Percentiles rank a stretch among this genome's conserved stretches.
Evolutionary conservation across 1,140 invertebrate genomes (phyloP).

Genomic region (Aleiodes sp.): DNA sequence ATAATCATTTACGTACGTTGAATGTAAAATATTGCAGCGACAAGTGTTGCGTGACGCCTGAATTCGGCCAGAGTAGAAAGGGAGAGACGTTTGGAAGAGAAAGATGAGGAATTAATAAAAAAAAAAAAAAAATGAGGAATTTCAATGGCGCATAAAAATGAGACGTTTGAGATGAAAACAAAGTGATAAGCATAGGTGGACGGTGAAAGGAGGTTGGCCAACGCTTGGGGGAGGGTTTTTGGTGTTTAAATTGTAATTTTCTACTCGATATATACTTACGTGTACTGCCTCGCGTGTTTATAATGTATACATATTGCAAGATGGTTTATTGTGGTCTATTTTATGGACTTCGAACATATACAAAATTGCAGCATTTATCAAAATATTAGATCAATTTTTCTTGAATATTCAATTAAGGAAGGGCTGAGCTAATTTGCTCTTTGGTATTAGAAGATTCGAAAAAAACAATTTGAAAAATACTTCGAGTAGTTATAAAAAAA

Average conservation of each 20-base stretch:
- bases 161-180: constrained; percentile 66
- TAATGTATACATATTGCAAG: constrained; percentile 65
- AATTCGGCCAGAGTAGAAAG: background rate
- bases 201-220: constrained; percentile 42
- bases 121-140: constrained; percentile 49
- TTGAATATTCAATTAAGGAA: constrained; percentile 40
- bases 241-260: constrained; percentile 67
- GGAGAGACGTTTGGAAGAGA: background rate
- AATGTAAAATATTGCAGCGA: constrained; percentile 16
- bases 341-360: constrained; percentile 3
- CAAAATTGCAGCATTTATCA: constrained; percentile 27
- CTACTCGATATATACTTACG: constrained; percentile 50
- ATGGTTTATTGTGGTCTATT: constrained; percentile 40
- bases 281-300: constrained; percentile 57
- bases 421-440: too few species aligned
- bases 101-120: constrained; percentile 20
- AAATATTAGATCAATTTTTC: background rate
- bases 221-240: constrained; percentile 45
- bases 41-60: constrained; percentile 29
- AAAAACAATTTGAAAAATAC: too few species aligned
- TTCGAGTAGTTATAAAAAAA: too few species aligned
- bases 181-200: constrained; percentile 51
- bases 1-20: background rate
- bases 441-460: too few species aligned
- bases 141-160: constrained; percentile 65